Evolutionary conservation across 2,888 invertebrate species (phyloP), one percentile per base, ranked within the genome.

Genomic region (Drosophila nigritarsus): DNA sequence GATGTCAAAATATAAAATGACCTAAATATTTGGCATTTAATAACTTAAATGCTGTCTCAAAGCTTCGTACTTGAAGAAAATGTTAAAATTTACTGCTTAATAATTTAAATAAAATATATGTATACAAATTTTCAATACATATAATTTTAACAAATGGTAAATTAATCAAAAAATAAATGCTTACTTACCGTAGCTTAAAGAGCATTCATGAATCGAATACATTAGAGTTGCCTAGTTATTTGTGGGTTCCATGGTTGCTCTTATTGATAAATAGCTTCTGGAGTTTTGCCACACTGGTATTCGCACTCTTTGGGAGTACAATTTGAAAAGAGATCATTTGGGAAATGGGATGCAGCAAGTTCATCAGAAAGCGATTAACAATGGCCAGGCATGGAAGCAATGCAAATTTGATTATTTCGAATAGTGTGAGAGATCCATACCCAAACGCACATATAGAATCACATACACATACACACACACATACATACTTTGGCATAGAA

Each of bases 321-420:
- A 54, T 75, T 38, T 53, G 38, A 34, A 29, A 8, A 32, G 42
- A 63, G 60, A 65, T 60, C 59, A 56, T 53, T 75, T 56, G 49
- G 49, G 27, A 49, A 56, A 56, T 75, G 49, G 70, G 49, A 59
- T 58, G 59, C 42, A 58, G 54, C 24, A 62, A 75, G 62, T 79
- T 65, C 76, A 78, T 79, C 68, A 72, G 65, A 79, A 75, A 66
- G 61, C 75, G 80, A 80, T 79, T 79, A 75, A 56, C 66, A 65
- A 45, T 42, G 38, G 55, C 53, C 53, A 13, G 56, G 54, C 40
- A 24, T 36, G 54, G 61, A 49, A 63, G 42, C 73, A 65, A 79
- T 75, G 76, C 63, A 84, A 84, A 84, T 89, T 81, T 89, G 76
- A 89, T 89, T 89, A 83, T 87, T 78, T 50, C 54, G 20, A 65